phyloP scores from a whole-genome alignment of 2,888 invertebrate species.

The Platerodrilus igneus region DNA sequence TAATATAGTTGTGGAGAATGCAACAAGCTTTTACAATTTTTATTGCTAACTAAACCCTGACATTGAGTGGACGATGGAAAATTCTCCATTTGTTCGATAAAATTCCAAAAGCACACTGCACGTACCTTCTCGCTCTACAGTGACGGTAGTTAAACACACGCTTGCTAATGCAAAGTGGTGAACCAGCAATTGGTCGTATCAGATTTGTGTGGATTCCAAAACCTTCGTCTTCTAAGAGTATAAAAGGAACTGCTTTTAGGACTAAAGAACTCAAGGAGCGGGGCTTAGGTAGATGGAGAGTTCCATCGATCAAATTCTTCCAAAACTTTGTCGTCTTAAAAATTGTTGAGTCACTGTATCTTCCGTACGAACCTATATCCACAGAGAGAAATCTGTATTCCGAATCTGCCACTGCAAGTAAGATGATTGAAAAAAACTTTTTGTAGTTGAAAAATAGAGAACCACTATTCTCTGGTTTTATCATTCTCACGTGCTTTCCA shows the following conservation, averaged over 20 bases:
- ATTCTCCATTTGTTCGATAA: constrained; percentile 39
- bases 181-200: constrained; percentile 27
- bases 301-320: constrained; percentile 28
- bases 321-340: constrained; percentile 30
- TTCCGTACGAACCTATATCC: too few relatives aligned
- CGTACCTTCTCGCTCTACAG: constrained; percentile 30
- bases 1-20: constrained; percentile 23
- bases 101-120: constrained; percentile 38
- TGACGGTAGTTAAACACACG: constrained; percentile 34
- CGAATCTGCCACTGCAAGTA: too few relatives aligned
- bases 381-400: too few relatives aligned
- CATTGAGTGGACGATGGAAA: constrained; percentile 29
- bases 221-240: constrained; percentile 23
- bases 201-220: constrained; percentile 1
- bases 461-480: too few relatives aligned
- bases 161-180: constrained; percentile 27
- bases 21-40: neutral
- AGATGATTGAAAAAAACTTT: too few relatives aligned
- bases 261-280: constrained; percentile 17
- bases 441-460: too few relatives aligned
- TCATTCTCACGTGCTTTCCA: too few relatives aligned
- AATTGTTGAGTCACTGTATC: constrained; percentile 30
- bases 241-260: constrained; percentile 20
- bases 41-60: constrained; percentile 2
- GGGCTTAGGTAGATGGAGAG: constrained; percentile 30